Conservation (phyloP, 2,888 invertebrate species). For the Gari tellinella region DNA sequence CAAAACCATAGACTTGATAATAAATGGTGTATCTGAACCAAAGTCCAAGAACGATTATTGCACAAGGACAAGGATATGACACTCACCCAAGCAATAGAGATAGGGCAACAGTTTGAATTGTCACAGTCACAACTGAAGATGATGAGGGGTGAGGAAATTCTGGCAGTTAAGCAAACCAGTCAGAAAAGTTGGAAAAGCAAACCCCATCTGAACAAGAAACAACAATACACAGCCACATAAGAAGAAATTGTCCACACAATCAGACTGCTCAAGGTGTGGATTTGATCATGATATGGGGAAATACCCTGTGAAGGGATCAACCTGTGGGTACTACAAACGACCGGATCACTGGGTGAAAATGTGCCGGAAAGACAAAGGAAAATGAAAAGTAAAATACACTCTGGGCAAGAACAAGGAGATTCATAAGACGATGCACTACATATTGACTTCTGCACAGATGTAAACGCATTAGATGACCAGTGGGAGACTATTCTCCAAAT, state of each 20-base stretch:
- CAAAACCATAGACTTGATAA: constrained; percentile 9
- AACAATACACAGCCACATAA: not conserved
- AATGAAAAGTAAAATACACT: not conserved
- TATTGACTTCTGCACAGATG: not conserved
- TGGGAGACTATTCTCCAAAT: constrained; percentile 15
- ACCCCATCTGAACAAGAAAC: not conserved
- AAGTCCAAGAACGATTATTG: not conserved
- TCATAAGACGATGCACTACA: constrained; percentile 4
- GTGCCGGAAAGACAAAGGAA: constrained; percentile 1
- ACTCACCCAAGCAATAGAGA: not conserved
- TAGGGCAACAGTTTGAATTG: not conserved
- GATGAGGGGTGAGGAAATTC: not conserved
- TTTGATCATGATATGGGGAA: constrained; percentile 7
- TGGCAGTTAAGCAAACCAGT: not conserved
- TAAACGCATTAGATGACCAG: constrained; percentile 5
- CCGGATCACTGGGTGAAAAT: constrained; percentile 33
- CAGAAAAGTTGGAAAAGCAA: not conserved
- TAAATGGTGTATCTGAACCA: not conserved
- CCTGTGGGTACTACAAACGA: constrained; percentile 25
- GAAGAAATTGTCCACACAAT: not conserved
- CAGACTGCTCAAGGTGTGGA: constrained; percentile 6
- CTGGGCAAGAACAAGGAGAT: not conserved
- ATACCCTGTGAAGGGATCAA: constrained; percentile 23
- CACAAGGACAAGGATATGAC: not conserved
- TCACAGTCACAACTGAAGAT: not conserved